These are phyloP conservation scores for Rhaphigaster nebulosa DNA, from an alignment of 2,888 invertebrate genomes.

Conservation along the genomic window DNA sequence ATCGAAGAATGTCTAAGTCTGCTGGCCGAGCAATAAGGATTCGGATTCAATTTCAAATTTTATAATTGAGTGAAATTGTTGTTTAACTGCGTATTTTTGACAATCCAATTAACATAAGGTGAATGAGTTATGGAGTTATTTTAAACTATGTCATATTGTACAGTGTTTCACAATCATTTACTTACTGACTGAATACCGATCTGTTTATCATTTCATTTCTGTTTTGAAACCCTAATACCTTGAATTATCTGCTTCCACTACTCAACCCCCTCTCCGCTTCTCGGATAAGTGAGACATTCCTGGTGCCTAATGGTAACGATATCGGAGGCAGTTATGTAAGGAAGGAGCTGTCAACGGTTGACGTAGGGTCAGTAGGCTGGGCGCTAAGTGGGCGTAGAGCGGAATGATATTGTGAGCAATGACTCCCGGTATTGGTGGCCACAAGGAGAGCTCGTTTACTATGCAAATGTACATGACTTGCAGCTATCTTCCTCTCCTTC, in stretches of 20 bases:
- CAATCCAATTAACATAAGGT: too few relatives aligned
- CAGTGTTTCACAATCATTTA: too few relatives aligned
- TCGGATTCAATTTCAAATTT: too few relatives aligned
- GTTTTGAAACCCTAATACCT: background rate
- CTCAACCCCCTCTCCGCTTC: background rate
- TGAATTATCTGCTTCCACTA: background rate
- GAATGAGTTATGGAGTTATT: too few relatives aligned
- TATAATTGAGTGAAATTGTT: too few relatives aligned
- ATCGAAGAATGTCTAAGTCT: too few relatives aligned
- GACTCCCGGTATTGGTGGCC: conserved; percentile 51
- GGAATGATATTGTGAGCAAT: background rate
- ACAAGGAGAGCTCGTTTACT: conserved; percentile 53
- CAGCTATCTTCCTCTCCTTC: conserved; percentile 28
- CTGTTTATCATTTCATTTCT: too few relatives aligned
- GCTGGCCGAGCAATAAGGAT: too few relatives aligned
- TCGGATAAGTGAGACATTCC: background rate
- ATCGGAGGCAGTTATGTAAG: background rate
- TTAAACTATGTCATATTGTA: too few relatives aligned
- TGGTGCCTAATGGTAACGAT: background rate
- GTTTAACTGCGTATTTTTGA: too few relatives aligned
- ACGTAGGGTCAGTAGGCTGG: background rate
- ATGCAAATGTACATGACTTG: conserved; percentile 54
- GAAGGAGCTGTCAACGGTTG: background rate
- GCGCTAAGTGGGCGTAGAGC: background rate
- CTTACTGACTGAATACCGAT: too few relatives aligned